Evolutionary conservation across 2,113 vertebrate species (phyloP).

Genomic region (Epinephelus fuscoguttatus): DNA sequence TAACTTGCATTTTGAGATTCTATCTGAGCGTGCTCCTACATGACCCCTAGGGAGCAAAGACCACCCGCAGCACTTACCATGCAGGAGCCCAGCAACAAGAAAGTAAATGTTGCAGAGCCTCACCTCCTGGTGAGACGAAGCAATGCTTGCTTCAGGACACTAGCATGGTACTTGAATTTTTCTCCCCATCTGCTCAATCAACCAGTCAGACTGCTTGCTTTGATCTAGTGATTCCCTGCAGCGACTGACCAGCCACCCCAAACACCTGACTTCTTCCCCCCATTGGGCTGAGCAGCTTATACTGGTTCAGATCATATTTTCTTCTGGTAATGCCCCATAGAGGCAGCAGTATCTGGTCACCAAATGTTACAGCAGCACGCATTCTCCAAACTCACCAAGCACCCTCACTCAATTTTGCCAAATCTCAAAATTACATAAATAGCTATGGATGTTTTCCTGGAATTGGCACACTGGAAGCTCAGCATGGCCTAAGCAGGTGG

Average conservation of each 20-base stretch:
- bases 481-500: neutral
- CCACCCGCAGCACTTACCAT: neutral
- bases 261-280: conserved; percentile 18
- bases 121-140: conserved; percentile 9
- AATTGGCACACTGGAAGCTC: neutral
- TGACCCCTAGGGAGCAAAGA: neutral
- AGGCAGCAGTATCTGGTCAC: neutral
- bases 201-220: conserved; percentile 8
- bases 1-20: neutral
- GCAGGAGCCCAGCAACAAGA: neutral
- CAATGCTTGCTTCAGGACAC: conserved; percentile 14
- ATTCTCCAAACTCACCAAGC: neutral
- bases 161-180: neutral
- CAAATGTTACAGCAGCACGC: too few species aligned
- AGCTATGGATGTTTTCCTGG: neutral
- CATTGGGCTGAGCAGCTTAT: neutral
- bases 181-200: conserved; percentile 5
- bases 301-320: neutral
- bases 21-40: neutral
- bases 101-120: neutral
- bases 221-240: conserved; percentile 17
- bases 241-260: neutral
- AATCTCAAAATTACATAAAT: neutral
- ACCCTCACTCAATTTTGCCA: too few species aligned
- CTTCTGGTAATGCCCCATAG: neutral